Conservation (phyloP, 2,113 vertebrate genomes). For the Sebastes fasciatus region DNA sequence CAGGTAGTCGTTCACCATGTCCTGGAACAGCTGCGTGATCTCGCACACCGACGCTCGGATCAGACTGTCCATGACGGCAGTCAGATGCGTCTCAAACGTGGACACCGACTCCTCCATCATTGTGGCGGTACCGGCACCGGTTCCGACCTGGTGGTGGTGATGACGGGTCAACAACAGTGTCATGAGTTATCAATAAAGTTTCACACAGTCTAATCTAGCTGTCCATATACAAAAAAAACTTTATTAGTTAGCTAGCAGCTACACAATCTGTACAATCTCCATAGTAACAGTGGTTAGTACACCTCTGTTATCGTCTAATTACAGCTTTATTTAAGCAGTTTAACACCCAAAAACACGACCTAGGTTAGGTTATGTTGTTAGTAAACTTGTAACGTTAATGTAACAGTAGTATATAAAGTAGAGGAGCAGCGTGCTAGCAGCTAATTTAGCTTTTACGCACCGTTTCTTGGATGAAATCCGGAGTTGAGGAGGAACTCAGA, state of each 20-base stretch:
- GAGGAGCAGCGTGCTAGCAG: conserved; percentile 62
- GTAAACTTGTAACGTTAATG: conserved; percentile 30
- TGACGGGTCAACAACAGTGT: background rate
- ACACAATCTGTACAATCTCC: background rate
- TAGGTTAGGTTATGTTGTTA: background rate
- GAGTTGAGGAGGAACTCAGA: too few species aligned
- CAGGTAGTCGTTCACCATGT: conserved; percentile 86
- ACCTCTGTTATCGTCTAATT: background rate
- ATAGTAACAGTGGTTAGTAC: background rate
- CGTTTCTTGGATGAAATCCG: conserved; percentile 44
- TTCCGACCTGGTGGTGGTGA: background rate
- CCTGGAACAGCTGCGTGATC: conserved; percentile 87
- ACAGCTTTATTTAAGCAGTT: background rate
- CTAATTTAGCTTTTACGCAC: conserved; percentile 76
- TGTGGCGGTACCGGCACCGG: conserved; percentile 5
- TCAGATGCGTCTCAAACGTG: conserved; percentile 86
- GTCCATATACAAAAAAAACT: background rate
- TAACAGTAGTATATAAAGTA: too few species aligned
- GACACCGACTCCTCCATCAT: conserved; percentile 84
- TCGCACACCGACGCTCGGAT: conserved; percentile 86
- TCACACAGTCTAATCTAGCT: background rate
- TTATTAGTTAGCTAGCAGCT: background rate
- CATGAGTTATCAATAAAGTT: conserved; percentile 30
- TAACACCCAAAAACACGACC: background rate
- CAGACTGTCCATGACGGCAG: conserved; percentile 86